Percentiles rank a stretch among this genome's conserved stretches.
These are phyloP conservation scores for Dendroctonus valens DNA, from an alignment of 1,140 invertebrate genomes.

Conservation along the genomic window DNA sequence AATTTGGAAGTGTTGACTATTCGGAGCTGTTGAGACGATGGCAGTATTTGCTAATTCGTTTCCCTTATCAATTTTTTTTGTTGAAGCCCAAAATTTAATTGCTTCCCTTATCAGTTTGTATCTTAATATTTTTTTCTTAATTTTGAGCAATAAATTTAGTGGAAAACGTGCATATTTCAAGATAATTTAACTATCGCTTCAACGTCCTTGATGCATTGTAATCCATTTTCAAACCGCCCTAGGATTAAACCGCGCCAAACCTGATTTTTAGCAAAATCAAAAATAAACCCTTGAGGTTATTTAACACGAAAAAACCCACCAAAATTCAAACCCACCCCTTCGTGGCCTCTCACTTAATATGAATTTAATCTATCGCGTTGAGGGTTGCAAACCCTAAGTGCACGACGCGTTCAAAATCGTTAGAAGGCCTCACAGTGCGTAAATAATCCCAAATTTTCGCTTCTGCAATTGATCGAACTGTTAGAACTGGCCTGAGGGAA, in stretches of 20 bases:
- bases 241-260: neutral
- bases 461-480: slow-evolving; percentile 34
- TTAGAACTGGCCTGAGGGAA: slow-evolving; percentile 25
- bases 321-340: neutral
- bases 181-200: no score
- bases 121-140: no score
- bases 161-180: no score
- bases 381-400: slow-evolving; percentile 27
- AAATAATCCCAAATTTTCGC: slow-evolving; percentile 33
- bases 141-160: no score
- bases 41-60: no score
- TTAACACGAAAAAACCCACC: slow-evolving; percentile 3
- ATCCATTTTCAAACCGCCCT: no score
- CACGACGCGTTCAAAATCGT: slow-evolving; percentile 31
- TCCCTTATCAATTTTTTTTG: no score
- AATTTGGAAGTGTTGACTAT: no score
- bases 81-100: no score
- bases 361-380: slow-evolving; percentile 27
- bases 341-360: slow-evolving; percentile 2
- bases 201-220: no score
- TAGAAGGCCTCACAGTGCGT: slow-evolving; percentile 29
- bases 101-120: no score
- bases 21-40: no score
- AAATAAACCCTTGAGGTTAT: slow-evolving; percentile 10
- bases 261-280: slow-evolving; percentile 1